Conservation (phyloP, 1,140 invertebrate genomes). For the Maniola jurtina region DNA sequence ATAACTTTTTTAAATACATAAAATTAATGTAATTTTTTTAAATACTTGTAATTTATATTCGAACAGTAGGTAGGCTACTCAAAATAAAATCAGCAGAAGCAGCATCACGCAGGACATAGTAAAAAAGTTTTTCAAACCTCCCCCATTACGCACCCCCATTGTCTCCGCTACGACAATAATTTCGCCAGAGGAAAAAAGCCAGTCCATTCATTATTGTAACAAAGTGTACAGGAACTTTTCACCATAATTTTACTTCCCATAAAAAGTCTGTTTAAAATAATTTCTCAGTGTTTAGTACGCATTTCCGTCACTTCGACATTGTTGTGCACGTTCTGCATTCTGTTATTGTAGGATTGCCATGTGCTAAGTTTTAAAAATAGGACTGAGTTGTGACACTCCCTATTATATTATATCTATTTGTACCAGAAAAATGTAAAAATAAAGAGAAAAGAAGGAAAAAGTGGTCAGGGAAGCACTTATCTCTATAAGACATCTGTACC, state of each 20-base stretch:
- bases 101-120: neutral
- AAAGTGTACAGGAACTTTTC: constrained; percentile 2
- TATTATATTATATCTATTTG: too few relatives aligned
- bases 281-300: constrained; percentile 14
- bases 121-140: neutral
- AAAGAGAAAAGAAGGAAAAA: too few relatives aligned
- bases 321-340: constrained; percentile 2
- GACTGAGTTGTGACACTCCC: too few relatives aligned
- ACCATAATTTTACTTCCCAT: neutral
- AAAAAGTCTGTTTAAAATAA: constrained; percentile 13
- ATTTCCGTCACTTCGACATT: constrained; percentile 18
- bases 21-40: too few relatives aligned
- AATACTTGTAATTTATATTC: too few relatives aligned
- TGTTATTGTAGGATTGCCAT: constrained; percentile 3
- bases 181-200: neutral
- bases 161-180: neutral
- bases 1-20: too few relatives aligned
- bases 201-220: constrained; percentile 7
- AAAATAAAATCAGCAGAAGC: neutral
- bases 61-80: too few relatives aligned
- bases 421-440: too few relatives aligned
- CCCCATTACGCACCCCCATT: neutral
- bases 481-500: too few relatives aligned
- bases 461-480: too few relatives aligned
- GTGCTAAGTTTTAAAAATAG: neutral